Percentiles rank a stretch among this genome's conserved stretches.
phyloP scores from a whole-genome alignment of 2,113 vertebrate species.

The Nannobrachium achirus region DNA sequence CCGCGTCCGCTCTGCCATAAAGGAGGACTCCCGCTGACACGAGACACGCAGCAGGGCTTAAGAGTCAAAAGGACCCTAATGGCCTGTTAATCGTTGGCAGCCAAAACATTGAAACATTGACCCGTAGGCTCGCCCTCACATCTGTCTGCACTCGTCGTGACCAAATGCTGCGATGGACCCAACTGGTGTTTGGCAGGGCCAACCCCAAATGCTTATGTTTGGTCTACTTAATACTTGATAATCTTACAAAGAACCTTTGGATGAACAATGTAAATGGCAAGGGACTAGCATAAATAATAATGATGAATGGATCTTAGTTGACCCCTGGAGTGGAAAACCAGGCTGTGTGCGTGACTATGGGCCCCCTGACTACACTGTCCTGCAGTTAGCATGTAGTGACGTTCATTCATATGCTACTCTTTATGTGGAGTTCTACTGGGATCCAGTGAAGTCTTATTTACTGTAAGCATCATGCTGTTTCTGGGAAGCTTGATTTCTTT shows the following conservation, averaged over 20 bases:
- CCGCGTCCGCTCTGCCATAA: slow-evolving; percentile 84
- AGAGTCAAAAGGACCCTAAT: slow-evolving; percentile 5
- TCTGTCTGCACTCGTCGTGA: too few relatives aligned
- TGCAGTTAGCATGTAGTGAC: slow-evolving; percentile 3
- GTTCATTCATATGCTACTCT: not conserved
- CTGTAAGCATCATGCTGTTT: slow-evolving; percentile 28
- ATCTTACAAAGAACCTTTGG: too few relatives aligned
- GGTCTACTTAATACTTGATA: too few relatives aligned
- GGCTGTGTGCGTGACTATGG: too few relatives aligned
- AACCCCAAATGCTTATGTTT: too few relatives aligned
- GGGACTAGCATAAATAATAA: too few relatives aligned
- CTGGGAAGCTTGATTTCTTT: not conserved
- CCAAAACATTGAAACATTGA: slow-evolving; percentile 14
- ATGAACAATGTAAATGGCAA: too few relatives aligned
- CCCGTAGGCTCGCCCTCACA: too few relatives aligned
- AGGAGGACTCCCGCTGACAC: slow-evolving; percentile 58
- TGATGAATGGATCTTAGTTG: too few relatives aligned
- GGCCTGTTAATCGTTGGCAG: not conserved
- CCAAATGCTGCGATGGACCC: too few relatives aligned
- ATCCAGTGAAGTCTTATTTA: slow-evolving; percentile 2
- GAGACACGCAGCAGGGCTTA: not conserved
- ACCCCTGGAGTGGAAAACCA: too few relatives aligned
- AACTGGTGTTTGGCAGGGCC: too few relatives aligned
- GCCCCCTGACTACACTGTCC: slow-evolving; percentile 7
- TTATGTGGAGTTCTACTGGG: slow-evolving; percentile 9